Base-by-base conservation (phyloP, 2,113 vertebrate genomes). In the Actenoides hombroni region DNA sequence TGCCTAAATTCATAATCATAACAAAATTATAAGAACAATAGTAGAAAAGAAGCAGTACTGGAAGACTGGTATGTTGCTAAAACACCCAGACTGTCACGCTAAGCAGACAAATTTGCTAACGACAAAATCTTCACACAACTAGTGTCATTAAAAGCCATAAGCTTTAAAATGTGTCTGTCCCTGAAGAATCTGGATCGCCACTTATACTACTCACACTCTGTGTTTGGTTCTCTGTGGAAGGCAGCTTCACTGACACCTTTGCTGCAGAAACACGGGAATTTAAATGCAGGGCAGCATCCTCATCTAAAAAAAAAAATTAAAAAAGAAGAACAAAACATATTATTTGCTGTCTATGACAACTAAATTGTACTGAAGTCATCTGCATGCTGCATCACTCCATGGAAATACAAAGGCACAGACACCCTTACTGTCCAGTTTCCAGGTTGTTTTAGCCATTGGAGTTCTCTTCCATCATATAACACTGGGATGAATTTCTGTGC, bases 121-220 rank as follows among this genome's bases (percentile, higher is more conserved):
- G 68, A 61, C 65, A 83, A 82, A 64, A 64, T 49, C 88, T 89
- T 85, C 57, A 94, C 77, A 64, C 48, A 67, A 83, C 2, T 7
- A 39, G 37, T 9, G 16, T 60, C 77, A 80, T 1, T 40, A 74
- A 95, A 69, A 94, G 61, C 63, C 6, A 0, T 9, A 6, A 71
- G 13, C 14, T 97, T 97, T 95, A 99, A 96, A 98, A 98, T 2
- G 97, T 97, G 57, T 98, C 98, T 70, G 97, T 79, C 48, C 97
- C 98, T 5, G 98, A 98, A 69, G 98, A 98, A 61, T 97, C 98
- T 0, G 51, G 89, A 76, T 97, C 92, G 4, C 70, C 97, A 51
- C 26, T 89, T 9, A 68, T 4, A 15, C 92, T 93, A 85, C 98
- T 98, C 78, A 74, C 14, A 31, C 97, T 98, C 69, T 68, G 95